phyloP scores from a whole-genome alignment of 2,797 vertebrate genomes.

The Chiloscyllium punctatum region DNA sequence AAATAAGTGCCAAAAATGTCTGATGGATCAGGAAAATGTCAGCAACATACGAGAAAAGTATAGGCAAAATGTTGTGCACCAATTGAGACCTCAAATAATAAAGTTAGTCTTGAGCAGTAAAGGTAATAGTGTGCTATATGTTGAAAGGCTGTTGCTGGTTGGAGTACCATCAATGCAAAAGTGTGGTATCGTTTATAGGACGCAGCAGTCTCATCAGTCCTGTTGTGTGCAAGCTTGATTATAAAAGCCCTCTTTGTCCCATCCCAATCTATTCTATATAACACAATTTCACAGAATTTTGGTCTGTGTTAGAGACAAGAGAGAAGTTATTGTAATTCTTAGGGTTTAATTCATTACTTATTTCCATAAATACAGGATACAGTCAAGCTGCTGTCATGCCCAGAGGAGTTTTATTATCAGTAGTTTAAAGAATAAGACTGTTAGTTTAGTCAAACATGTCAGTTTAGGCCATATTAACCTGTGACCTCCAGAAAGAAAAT shows the following conservation, averaged over 20 bases:
- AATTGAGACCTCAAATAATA: background rate
- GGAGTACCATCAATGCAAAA: background rate
- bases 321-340: background rate
- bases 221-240: background rate
- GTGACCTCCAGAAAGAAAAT: constrained; percentile 17
- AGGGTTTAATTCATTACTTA: background rate
- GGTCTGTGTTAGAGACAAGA: background rate
- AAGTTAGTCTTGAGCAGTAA: constrained; percentile 6
- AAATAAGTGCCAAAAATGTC: background rate
- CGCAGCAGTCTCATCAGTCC: background rate
- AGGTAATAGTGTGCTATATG: background rate
- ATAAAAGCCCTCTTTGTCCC: constrained; percentile 26
- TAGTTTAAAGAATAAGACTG: constrained; percentile 28
- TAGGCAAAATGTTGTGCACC: background rate
- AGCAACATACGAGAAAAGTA: constrained; percentile 19
- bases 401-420: constrained; percentile 11
- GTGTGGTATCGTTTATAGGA: background rate
- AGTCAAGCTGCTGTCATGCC: background rate
- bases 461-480: constrained; percentile 21
- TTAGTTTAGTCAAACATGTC: constrained; percentile 30
- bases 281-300: constrained; percentile 15
- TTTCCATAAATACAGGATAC: constrained; percentile 25
- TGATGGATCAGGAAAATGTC: constrained; percentile 2
- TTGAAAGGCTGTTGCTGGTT: background rate
- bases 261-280: background rate